Conservation (phyloP, 1,140 invertebrate species). For the Meloidogyne hapla region DNA sequence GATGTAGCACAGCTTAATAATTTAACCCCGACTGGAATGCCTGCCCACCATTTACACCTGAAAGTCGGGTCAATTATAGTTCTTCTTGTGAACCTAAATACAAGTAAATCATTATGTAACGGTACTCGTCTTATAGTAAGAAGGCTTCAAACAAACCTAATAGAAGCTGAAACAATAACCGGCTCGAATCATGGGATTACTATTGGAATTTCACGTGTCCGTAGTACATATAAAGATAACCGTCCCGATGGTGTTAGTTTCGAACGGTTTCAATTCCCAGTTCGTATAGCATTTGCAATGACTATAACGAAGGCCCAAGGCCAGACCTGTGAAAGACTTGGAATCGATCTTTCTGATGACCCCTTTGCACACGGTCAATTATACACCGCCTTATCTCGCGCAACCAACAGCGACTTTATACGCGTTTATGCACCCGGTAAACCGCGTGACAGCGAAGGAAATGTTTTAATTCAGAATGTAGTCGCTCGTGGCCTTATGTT, state of each 20-base stretch:
- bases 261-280: constrained; percentile 10
- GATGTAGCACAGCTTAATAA: neutral
- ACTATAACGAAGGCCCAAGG: constrained; percentile 8
- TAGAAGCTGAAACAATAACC: neutral
- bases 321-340: neutral
- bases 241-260: neutral
- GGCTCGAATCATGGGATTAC: neutral
- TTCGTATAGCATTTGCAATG: neutral
- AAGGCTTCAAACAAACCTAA: neutral
- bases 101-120: neutral
- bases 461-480: no score
- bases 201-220: neutral
- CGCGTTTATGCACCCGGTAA: neutral
- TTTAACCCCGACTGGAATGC: neutral
- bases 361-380: constrained; percentile 17
- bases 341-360: neutral
- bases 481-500: no score
- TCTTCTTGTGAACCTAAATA: neutral
- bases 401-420: neutral
- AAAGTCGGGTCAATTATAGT: constrained; percentile 4
- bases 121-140: neutral
- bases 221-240: neutral
- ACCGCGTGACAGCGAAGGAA: no score
- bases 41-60: neutral
- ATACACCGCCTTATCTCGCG: constrained; percentile 23